Evolutionary conservation across 2,797 vertebrate species (phyloP), one percentile per base, ranked within the genome.

Genomic region (Bovichtus variegatus): DNA sequence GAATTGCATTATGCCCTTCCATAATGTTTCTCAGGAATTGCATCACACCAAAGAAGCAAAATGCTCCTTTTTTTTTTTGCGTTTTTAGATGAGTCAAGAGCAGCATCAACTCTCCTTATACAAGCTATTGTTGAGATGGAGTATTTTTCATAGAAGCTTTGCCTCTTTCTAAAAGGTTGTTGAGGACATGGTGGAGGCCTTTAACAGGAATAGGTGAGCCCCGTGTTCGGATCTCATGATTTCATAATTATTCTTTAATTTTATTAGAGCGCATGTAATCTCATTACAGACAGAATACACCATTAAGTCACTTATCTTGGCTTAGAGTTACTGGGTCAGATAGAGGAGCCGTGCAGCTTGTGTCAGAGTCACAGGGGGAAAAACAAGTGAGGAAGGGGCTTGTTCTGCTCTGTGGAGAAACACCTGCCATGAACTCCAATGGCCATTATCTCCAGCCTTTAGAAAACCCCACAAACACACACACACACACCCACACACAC

Each of bases 401-500:
- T 31, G 25, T 60, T 72, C 12, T 23, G 58, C 27, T 81, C 62
- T 70, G 23, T 38, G 59, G 49, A 67, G 27, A 76, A 88, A 84
- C 91, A 92, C 90, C 92, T 93, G 91, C 88, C 71, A 71, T 73
- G 41, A 90, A 81, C 81, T 75, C 64, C 72, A 61, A 76, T 23
- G 67, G 13, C 81, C 71, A 90, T 93, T 89, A 90, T 83, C 76
- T 74, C 15, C 41, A 78, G 76, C 63, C 82, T 88, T 89, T 84
- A 89, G 63, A 84, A 85, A 81, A 46, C 27, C 63, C 69, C 59
- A 36, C 69, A 23, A 78, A 55, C 67, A 68, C 76, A 54, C 71
- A 29, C 50, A 72, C 71, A 58, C 47, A 5, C 23, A 57, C 11
- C 57, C 61, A 68, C 76, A 62, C 69, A 29, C 47, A 70, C 65